Percentiles rank a stretch among this genome's conserved stretches.
Evolutionary conservation across 2,888 invertebrate genomes (phyloP).

Genomic region (Pterostichus madidus): DNA sequence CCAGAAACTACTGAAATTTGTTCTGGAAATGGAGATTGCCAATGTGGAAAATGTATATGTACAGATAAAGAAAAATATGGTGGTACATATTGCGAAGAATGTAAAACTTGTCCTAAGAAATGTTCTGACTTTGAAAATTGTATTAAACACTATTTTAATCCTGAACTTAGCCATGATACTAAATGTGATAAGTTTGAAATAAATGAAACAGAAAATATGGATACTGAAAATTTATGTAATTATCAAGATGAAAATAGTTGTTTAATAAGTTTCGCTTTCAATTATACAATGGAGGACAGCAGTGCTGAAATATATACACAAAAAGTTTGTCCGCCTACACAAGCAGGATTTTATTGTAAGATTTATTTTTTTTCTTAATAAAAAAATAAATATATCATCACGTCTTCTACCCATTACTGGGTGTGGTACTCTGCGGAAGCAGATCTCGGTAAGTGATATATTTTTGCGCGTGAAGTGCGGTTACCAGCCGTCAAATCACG

Average conservation of each 20-base stretch:
- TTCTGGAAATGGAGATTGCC: constrained; percentile 80
- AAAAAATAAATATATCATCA: too few relatives aligned
- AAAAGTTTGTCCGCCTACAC: not conserved
- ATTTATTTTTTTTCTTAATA: not conserved
- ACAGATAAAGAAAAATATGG: constrained; percentile 72
- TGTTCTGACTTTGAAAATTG: constrained; percentile 86
- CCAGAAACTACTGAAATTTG: constrained; percentile 76
- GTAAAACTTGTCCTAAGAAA: constrained; percentile 82
- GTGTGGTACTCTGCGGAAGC: too few relatives aligned
- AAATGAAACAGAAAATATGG: not conserved
- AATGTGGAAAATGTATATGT: constrained; percentile 81
- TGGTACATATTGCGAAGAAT: constrained; percentile 82
- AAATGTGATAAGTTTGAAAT: constrained; percentile 17
- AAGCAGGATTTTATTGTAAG: constrained; percentile 40
- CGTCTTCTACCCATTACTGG: too few relatives aligned
- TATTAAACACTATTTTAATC: constrained; percentile 80
- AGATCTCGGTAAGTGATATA: too few relatives aligned
- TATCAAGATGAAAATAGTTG: constrained; percentile 9
- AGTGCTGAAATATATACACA: not conserved
- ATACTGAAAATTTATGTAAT: constrained; percentile 16
- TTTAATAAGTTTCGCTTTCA: constrained; percentile 14
- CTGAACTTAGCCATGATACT: not conserved
- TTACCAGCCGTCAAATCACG: too few relatives aligned
- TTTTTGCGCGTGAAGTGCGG: too few relatives aligned
- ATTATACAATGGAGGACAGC: not conserved